Evolutionary conservation across 2,797 vertebrate species (phyloP), one percentile per base, ranked within the genome.

Genomic region (Gallirallus australis): DNA sequence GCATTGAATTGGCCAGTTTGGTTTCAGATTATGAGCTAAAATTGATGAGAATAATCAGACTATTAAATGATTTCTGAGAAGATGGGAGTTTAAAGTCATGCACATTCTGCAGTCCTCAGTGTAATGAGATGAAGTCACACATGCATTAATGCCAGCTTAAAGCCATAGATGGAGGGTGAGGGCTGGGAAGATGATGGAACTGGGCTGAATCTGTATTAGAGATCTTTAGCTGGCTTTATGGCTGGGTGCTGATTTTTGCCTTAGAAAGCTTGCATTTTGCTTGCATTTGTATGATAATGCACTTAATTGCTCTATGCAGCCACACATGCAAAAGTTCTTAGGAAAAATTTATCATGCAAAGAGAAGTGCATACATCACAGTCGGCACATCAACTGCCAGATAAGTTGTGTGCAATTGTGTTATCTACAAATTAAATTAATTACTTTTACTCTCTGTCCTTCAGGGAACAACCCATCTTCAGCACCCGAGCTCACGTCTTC

Each of bases 381-480:
- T 82, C 15, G 72, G 33, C 64, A 60, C 35, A 83, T 42, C 39
- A 83, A 47, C 39, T 71, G 65, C 14, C 53, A 89, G 63, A 71
- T 86, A 84, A 52, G 19, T 73, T 71, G 8, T 52, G 33, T 86
- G 66, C 97, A 11, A 45, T 19, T 45, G 89, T 88, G 19, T 95
- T 98, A 57, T 65, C 98, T 86, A 98, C 98, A 97, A 98, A 98
- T 96, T 96, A 98, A 75, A 97, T 98, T 97, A 79, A 98, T 97
- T 92, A 98, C 89, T 98, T 98, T 95, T 98, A 97, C 97, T 98
- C 98, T 97, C 90, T 98, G 4, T 97, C 97, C 75, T 98, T 97
- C 97, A 99, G 99, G 98, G 99, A 99, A 94, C 99, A 99, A 98
- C 99, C 99, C 97, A 99, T 99, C 98, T 99, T 99, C 98, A 99